These are phyloP conservation scores for Agrotis clavis DNA, from an alignment of 2,888 invertebrate species.

Conservation along the genomic window DNA sequence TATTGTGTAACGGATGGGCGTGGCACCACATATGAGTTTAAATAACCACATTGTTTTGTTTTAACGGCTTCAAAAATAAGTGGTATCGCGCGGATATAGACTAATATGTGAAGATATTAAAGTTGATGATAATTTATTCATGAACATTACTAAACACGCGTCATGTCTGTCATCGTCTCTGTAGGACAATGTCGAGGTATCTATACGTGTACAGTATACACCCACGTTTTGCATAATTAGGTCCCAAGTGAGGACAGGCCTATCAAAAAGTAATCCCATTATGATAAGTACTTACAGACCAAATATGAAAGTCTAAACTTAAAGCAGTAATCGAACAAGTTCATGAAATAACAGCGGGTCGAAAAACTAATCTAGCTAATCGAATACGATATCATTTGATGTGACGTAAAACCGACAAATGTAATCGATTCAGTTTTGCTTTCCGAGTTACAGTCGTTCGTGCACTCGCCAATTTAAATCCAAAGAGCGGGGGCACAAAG, in stretches of 20 bases:
- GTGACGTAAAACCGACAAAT: slow-evolving; percentile 31
- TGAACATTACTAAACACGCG: slow-evolving; percentile 6
- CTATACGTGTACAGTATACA: background rate
- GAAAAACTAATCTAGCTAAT: slow-evolving; percentile 48
- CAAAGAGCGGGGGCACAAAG: slow-evolving; percentile 33
- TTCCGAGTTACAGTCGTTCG: slow-evolving; percentile 33
- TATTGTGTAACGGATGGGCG: slow-evolving; percentile 56
- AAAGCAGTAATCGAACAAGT: background rate
- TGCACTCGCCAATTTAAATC: slow-evolving; percentile 45
- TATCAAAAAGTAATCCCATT: slow-evolving; percentile 30
- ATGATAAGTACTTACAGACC: slow-evolving; percentile 3
- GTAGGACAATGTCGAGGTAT: slow-evolving; percentile 10
- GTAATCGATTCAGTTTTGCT: slow-evolving; percentile 50
- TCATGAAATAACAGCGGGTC: slow-evolving; percentile 24
- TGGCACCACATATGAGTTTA: slow-evolving; percentile 29
- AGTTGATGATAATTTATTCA: slow-evolving; percentile 14
- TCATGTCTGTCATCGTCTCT: slow-evolving; percentile 9
- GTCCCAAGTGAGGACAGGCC: slow-evolving; percentile 27
- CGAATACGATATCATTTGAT: slow-evolving; percentile 32
- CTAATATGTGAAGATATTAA: background rate
- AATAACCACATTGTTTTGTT: slow-evolving; percentile 9
- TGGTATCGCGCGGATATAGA: background rate
- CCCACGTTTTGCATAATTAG: slow-evolving; percentile 10
- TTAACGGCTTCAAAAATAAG: background rate
- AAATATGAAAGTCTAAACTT: slow-evolving; percentile 1